These are phyloP conservation scores for Tolypeutes matacus DNA, from an alignment of 2,797 vertebrate genomes.

Conservation along the genomic window DNA sequence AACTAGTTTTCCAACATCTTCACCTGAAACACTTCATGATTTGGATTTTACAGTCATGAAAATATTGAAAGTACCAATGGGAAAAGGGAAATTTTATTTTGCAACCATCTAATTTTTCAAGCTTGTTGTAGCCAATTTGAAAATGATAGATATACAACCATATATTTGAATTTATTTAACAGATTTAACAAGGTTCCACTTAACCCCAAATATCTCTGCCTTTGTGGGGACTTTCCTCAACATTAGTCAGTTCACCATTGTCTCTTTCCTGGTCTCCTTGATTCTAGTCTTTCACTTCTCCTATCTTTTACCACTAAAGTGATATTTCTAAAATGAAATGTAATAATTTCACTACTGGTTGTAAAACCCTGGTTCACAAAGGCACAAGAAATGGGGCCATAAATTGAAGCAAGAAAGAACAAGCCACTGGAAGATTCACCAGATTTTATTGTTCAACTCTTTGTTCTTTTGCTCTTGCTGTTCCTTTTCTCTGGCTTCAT, in stretches of 20 bases:
- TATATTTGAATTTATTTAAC: too few relatives aligned
- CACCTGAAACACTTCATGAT: neutral
- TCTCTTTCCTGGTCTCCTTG: too few relatives aligned
- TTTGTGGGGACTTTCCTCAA: neutral
- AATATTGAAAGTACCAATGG: neutral
- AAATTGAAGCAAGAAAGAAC: neutral
- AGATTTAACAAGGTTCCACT: too few relatives aligned
- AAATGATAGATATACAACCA: too few relatives aligned
- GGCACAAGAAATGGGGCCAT: neutral
- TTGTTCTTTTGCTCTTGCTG: neutral
- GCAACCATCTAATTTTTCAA: neutral
- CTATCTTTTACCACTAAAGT: neutral
- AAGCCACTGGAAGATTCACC: too few relatives aligned
- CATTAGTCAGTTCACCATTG: neutral
- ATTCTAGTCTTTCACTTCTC: neutral
- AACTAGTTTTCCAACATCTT: neutral
- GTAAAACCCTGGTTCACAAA: neutral
- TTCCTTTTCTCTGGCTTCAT: neutral
- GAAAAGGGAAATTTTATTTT: neutral
- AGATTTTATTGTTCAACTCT: neutral
- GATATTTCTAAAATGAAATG: neutral
- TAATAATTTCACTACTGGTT: neutral
- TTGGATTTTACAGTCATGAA: too few relatives aligned
- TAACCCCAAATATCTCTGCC: too few relatives aligned
- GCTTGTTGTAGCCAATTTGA: neutral